Conservation (phyloP, 2,797 vertebrate species). For the Pyrocephalus nanus region DNA sequence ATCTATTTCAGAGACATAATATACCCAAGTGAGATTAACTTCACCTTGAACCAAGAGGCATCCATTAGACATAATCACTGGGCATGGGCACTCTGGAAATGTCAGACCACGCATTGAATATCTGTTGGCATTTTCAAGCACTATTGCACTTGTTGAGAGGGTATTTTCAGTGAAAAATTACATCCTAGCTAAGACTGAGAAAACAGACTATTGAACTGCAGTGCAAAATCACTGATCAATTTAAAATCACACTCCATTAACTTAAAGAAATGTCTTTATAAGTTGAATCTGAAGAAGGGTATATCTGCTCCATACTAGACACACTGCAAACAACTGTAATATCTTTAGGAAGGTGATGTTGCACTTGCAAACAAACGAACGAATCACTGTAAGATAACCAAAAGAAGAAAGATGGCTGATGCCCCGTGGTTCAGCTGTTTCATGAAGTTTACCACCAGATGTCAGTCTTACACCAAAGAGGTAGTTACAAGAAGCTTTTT, state of each 20-base stretch:
- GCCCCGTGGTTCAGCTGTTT: not conserved
- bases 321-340: not conserved
- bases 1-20: not conserved
- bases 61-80: not conserved
- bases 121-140: constrained; percentile 1
- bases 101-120: not conserved
- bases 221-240: not conserved
- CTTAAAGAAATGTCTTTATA: not conserved
- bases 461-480: constrained; percentile 1
- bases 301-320: not conserved
- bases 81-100: not conserved
- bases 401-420: not conserved
- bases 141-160: not conserved
- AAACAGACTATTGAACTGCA: not conserved
- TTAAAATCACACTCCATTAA: not conserved
- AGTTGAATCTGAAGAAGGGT: not conserved
- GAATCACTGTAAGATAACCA: not conserved
- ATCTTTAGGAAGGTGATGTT: not conserved
- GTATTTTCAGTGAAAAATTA: not conserved
- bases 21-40: not conserved
- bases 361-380: not conserved
- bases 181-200: not conserved
- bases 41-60: not conserved
- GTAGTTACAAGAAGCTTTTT: not conserved
- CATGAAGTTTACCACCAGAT: not conserved